These are phyloP conservation scores for Anguilla pacifica DNA, from an alignment of 2,797 vertebrate genomes.

Conservation along the genomic window DNA sequence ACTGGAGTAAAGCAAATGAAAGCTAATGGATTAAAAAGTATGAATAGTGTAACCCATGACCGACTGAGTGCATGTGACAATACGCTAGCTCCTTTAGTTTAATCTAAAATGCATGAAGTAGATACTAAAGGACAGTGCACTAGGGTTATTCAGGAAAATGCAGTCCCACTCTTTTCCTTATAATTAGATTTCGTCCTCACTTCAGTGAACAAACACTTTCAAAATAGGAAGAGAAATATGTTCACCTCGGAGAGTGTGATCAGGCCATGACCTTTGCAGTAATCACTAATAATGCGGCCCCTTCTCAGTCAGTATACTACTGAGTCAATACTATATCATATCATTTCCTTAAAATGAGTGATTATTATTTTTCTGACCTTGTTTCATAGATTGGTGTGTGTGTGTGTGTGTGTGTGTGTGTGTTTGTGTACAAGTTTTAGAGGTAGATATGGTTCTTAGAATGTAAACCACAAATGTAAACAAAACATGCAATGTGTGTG, in stretches of 20 bases:
- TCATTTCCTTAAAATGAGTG: neutral
- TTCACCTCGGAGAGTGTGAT: neutral
- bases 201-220: neutral
- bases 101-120: neutral
- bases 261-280: neutral
- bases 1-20: neutral
- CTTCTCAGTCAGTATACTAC: neutral
- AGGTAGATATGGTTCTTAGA: too few relatives aligned
- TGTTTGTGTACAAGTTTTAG: neutral
- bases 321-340: too few relatives aligned
- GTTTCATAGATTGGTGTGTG: neutral
- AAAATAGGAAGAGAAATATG: neutral
- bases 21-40: slow-evolving; percentile 10
- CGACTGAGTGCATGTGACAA: neutral
- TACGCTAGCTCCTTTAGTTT: neutral
- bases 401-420: slow-evolving; percentile 7
- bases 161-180: neutral
- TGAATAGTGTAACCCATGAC: neutral
- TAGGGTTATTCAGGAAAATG: neutral
- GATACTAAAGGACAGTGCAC: neutral
- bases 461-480: too few relatives aligned
- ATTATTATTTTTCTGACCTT: neutral
- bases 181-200: neutral
- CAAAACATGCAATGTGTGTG: too few relatives aligned
- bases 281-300: neutral